phyloP scores from a whole-genome alignment of 1,140 invertebrate genomes.

The Zaprionus tsacasi region DNA sequence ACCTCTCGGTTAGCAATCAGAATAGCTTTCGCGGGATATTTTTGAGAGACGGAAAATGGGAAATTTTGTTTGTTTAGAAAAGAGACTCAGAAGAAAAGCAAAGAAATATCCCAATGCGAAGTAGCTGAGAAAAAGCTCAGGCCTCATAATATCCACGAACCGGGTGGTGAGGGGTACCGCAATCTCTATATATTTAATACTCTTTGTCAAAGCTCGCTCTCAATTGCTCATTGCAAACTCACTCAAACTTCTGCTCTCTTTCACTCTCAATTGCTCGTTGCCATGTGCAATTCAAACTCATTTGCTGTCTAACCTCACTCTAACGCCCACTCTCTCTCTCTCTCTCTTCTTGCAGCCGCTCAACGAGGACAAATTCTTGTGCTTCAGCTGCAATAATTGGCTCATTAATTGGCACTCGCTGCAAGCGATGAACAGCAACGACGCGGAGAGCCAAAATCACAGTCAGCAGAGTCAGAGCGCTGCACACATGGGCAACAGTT shows the following conservation, averaged over 20 bases:
- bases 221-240: background rate
- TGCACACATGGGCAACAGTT: slow-evolving; percentile 72
- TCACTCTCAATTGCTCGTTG: background rate
- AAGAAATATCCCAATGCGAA: no score
- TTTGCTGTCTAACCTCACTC: no score
- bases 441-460: slow-evolving; percentile 68
- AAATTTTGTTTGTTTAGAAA: no score
- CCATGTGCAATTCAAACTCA: background rate
- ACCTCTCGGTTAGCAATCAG: no score
- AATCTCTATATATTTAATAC: no score
- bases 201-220: background rate
- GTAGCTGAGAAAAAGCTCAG: no score
- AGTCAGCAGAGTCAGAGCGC: slow-evolving; percentile 55
- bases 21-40: no score
- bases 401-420: slow-evolving; percentile 83
- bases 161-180: no score
- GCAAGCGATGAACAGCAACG: slow-evolving; percentile 79
- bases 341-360: slow-evolving; percentile 59
- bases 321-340: background rate
- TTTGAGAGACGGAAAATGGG: no score
- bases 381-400: slow-evolving; percentile 84
- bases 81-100: no score
- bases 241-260: background rate
- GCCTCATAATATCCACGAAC: no score
- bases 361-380: slow-evolving; percentile 83